Base-by-base conservation (phyloP, 1,140 invertebrate genomes). In the Sinella curviseta region DNA sequence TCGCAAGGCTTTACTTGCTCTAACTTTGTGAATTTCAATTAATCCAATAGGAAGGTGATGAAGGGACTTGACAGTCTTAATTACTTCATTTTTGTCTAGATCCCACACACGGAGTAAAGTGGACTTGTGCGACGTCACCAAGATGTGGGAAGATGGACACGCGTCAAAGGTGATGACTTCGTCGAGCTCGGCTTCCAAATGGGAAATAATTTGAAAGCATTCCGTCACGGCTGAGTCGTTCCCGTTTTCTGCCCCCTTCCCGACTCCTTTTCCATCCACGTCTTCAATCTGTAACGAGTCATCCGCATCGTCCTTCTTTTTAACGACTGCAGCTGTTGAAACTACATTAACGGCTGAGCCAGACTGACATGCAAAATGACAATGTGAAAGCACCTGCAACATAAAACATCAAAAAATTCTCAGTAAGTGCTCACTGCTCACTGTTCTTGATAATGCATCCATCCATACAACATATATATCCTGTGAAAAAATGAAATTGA, bases 81-180 rank as follows among this genome's bases (percentile, higher is more conserved):
- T 48, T 0, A 76, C 39, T 73, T 78, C 31, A 28, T 65, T 20
- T 30, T 77, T 74, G 31, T 34, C 28, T 31, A 83, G 74, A 76
- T 82, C 57, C 80, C 80, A 83, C 35, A 82, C 34, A 33, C 82
- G 39, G 28, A 82, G 30, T 0, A 81, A 60, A 36, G 67, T 60
- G 17, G 82, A 83, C 55, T 82, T 81, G 70, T 83, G 82, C 0
- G 82, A 54, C 4, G 82, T 83, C 1, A 83, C 60, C 1, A 83
- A 67, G 8, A 65, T 35, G 3, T 76, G 28, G 16, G 80, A 55
- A 1, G 34, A 2, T 33, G 79, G 74, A 33, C 77, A 79, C 8
- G 77, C 79, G 67, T 83, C 82, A 75, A 83, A 83, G 24, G 78
- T 31, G 4, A 82, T 30, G 24, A 83, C 82, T 54, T 83, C 82